Evolutionary conservation across 2,888 invertebrate species (phyloP).

Genomic region (Caenorhabditis panamensis): DNA sequence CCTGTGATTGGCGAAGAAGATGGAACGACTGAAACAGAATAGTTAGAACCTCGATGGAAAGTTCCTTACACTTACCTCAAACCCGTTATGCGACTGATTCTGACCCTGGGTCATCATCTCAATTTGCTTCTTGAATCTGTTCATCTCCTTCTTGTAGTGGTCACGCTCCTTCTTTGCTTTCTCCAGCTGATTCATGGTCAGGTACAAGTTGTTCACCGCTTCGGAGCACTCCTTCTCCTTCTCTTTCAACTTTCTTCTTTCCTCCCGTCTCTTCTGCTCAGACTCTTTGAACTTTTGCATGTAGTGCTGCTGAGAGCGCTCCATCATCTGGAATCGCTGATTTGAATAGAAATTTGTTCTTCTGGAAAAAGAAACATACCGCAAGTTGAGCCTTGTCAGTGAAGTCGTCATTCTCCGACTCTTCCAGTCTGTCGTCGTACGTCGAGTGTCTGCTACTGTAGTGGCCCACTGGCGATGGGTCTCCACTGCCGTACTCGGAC

Average conservation of each 20-base stretch:
- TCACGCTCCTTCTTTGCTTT: conserved; percentile 55
- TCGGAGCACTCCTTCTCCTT: conserved; percentile 52
- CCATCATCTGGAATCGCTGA: conserved; percentile 16
- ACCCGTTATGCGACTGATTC: conserved; percentile 22
- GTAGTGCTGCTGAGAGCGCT: conserved; percentile 43
- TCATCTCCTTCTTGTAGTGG: conserved; percentile 45
- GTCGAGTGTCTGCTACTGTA: conserved; percentile 50
- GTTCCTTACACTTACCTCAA: conserved; percentile 35
- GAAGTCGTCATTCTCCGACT: conserved; percentile 62
- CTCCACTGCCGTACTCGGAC: conserved; percentile 70
- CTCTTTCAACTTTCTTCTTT: conserved; percentile 54
- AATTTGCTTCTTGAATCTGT: conserved; percentile 40
- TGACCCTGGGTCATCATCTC: conserved; percentile 22
- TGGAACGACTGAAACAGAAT: conserved; percentile 37
- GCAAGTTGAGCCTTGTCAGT: conserved; percentile 51
- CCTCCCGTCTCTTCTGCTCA: conserved; percentile 56
- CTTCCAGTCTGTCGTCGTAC: conserved; percentile 56
- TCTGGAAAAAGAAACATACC: not conserved
- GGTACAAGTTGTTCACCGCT: conserved; percentile 42
- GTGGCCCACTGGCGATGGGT: conserved; percentile 67
- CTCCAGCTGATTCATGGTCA: conserved; percentile 54
- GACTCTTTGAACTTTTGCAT: conserved; percentile 61
- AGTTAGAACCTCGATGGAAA: no score
- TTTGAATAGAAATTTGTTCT: not conserved
- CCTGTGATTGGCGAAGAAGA: conserved; percentile 43